These are phyloP conservation scores for Therioaphis trifolii DNA, from an alignment of 2,888 invertebrate genomes.

Conservation along the genomic window DNA sequence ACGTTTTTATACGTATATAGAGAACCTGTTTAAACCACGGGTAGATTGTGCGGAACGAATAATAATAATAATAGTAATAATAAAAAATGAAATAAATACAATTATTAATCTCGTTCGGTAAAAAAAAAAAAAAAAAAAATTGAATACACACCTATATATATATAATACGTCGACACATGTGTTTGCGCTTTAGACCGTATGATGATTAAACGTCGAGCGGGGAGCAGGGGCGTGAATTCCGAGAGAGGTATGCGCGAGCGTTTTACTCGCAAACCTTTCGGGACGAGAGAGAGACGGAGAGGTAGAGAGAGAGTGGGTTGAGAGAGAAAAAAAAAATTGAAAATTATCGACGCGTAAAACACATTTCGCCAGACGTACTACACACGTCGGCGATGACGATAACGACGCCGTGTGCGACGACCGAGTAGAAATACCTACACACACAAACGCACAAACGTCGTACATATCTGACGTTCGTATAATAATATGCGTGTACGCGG, in stretches of 20 bases:
- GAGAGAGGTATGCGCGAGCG: background rate
- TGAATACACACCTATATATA: background rate
- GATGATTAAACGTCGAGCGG: constrained; percentile 31
- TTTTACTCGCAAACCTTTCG: background rate
- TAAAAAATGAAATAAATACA: constrained; percentile 37
- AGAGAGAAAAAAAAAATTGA: background rate
- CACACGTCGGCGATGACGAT: background rate
- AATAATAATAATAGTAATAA: constrained; percentile 1
- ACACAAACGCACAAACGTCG: no score
- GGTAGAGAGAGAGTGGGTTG: no score
- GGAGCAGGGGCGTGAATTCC: no score
- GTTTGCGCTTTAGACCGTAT: constrained; percentile 32
- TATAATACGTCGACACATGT: constrained; percentile 22
- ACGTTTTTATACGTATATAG: no score
- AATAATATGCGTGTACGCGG: background rate
- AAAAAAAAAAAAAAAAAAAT: background rate
- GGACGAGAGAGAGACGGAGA: background rate
- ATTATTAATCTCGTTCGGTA: constrained; percentile 25
- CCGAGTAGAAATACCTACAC: background rate
- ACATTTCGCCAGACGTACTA: no score
- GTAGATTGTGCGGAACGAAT: background rate
- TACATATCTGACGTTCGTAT: no score
- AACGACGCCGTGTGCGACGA: background rate
- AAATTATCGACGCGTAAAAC: constrained; percentile 20
- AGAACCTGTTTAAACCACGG: constrained; percentile 33